Conservation (phyloP, 2,113 vertebrate genomes). For the Talpa occidentalis region DNA sequence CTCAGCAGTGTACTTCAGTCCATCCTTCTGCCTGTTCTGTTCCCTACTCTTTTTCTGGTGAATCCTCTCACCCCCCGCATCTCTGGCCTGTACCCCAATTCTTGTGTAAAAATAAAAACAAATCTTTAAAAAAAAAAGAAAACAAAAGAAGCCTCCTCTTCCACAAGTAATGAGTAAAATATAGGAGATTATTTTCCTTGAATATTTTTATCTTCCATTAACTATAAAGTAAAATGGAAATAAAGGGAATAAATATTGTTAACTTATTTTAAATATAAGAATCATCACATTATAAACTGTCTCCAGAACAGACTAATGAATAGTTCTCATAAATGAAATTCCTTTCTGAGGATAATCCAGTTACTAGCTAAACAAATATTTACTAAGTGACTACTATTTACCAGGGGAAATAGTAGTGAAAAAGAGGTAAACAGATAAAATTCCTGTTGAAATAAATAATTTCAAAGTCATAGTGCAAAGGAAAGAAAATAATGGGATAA, state of each 20-base stretch:
- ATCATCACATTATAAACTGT: neutral
- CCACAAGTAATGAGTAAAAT: neutral
- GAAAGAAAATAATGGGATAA: neutral
- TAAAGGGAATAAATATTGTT: constrained; percentile 14
- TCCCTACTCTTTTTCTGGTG: too few species aligned
- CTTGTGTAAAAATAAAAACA: too few species aligned
- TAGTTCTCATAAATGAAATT: neutral
- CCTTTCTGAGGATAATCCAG: constrained; percentile 18
- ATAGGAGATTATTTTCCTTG: neutral
- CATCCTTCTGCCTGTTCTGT: too few species aligned
- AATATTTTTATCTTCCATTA: too few species aligned
- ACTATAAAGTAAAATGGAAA: constrained; percentile 33
- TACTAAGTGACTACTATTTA: constrained; percentile 39
- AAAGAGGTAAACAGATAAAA: neutral
- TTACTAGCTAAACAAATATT: constrained; percentile 12
- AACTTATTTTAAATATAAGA: constrained; percentile 16
- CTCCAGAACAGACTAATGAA: neutral
- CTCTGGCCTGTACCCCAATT: too few species aligned
- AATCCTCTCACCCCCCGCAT: too few species aligned
- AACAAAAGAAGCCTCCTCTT: too few species aligned
- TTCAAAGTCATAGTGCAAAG: neutral
- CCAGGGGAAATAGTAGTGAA: neutral
- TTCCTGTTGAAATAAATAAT: neutral
- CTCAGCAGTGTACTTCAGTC: too few species aligned
- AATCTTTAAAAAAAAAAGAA: too few species aligned